Conservation (phyloP, 2,888 invertebrate genomes). For the Phyllotreta cruciferae region DNA sequence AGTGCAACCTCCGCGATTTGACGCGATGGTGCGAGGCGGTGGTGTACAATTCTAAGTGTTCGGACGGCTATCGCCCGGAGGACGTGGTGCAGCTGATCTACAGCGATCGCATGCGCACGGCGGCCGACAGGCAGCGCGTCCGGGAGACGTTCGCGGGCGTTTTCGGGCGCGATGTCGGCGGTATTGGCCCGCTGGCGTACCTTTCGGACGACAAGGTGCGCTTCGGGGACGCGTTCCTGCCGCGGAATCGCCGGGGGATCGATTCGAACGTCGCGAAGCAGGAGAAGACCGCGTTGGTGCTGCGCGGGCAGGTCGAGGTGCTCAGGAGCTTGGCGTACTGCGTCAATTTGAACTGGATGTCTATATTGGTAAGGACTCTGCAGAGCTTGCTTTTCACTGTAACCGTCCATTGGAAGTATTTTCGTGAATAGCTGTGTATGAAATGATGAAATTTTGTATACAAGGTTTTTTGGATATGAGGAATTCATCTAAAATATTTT, state of each 20-base stretch:
- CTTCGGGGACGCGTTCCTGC: conserved; percentile 70
- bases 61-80: conserved; percentile 59
- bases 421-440: too few species aligned
- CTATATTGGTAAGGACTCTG: conserved; percentile 73
- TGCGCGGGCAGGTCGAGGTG: conserved; percentile 68
- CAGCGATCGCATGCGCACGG: conserved; percentile 83
- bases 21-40: conserved; percentile 90
- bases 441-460: too few species aligned
- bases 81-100: conserved; percentile 78
- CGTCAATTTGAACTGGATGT: conserved; percentile 90
- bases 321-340: conserved; percentile 86
- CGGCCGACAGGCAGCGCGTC: conserved; percentile 78
- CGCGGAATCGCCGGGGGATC: conserved; percentile 44
- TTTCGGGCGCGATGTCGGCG: conserved; percentile 64
- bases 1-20: conserved; percentile 95
- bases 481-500: too few species aligned
- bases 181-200: conserved; percentile 65
- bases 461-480: too few species aligned
- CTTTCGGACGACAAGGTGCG: conserved; percentile 67
- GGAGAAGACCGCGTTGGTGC: conserved; percentile 58
- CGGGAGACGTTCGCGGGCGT: conserved; percentile 59
- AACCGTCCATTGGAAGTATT: too few species aligned
- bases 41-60: conserved; percentile 55
- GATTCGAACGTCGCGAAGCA: conserved; percentile 52
- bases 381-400: too few species aligned